These are phyloP conservation scores for Odocoileus hemionus DNA, from an alignment of 2,113 vertebrate species.

Conservation along the genomic window DNA sequence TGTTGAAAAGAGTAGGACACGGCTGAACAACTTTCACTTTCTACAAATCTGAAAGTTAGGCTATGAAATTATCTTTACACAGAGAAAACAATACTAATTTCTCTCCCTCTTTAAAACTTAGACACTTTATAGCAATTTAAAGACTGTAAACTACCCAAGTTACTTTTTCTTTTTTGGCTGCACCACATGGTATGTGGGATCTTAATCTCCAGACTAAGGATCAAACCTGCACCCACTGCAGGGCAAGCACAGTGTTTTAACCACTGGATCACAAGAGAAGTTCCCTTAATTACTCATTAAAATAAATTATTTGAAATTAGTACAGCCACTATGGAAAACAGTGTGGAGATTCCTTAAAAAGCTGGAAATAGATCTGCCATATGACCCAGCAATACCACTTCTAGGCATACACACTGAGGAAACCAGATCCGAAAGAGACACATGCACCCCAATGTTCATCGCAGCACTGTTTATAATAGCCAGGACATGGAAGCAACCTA, in stretches of 20 bases:
- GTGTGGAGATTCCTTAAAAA: too few species aligned
- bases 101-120: neutral
- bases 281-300: neutral
- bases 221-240: neutral
- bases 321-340: too few species aligned
- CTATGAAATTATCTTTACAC: neutral
- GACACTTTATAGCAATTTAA: neutral
- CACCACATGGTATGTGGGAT: neutral
- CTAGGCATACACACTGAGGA: too few species aligned
- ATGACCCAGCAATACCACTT: too few species aligned
- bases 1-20: neutral
- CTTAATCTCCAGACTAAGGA: neutral
- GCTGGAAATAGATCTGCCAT: too few species aligned
- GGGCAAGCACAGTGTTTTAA: neutral
- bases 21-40: neutral
- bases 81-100: neutral
- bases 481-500: too few species aligned
- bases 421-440: too few species aligned
- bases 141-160: neutral
- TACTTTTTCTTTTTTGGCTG: neutral
- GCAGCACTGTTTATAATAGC: too few species aligned
- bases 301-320: neutral
- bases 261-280: neutral
- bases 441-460: too few species aligned
- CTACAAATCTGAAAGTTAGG: conserved; percentile 18